Conservation (phyloP, 2,888 invertebrate genomes). For the Rhabditoides inermis region DNA sequence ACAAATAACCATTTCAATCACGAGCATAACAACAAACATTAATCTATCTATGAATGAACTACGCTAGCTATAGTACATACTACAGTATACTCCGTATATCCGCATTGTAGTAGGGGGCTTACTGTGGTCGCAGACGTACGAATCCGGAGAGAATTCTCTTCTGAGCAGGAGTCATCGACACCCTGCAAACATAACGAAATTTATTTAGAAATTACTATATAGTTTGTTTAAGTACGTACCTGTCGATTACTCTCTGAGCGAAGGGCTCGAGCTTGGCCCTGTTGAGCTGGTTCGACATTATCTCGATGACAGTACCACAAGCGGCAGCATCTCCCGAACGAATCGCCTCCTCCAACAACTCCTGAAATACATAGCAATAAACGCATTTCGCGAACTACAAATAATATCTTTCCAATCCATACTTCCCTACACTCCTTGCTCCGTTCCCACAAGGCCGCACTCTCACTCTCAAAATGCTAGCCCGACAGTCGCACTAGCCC, state of each 20-base stretch:
- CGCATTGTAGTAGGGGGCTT: too few relatives aligned
- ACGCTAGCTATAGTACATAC: too few relatives aligned
- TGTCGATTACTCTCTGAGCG: slow-evolving; percentile 20
- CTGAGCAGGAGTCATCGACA: slow-evolving; percentile 10
- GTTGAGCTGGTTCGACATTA: slow-evolving; percentile 2
- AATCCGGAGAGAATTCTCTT: slow-evolving; percentile 20
- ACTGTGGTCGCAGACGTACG: slow-evolving; percentile 29
- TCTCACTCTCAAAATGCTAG: too few relatives aligned
- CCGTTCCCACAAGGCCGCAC: too few relatives aligned
- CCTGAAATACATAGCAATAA: slow-evolving; percentile 3
- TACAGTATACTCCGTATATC: too few relatives aligned
- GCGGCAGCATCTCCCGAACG: slow-evolving; percentile 13
- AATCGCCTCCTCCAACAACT: slow-evolving; percentile 27
- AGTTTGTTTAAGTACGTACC: slow-evolving; percentile 4
- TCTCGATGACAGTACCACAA: slow-evolving; percentile 8
- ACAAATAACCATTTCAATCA: too few relatives aligned
- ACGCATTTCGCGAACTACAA: not conserved
- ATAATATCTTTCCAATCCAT: not conserved
- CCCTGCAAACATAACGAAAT: not conserved
- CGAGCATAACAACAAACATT: too few relatives aligned
- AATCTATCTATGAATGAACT: too few relatives aligned
- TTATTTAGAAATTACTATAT: not conserved
- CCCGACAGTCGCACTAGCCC: too few relatives aligned
- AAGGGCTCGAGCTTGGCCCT: slow-evolving; percentile 23
- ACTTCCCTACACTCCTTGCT: not conserved